Conservation (phyloP, 2,113 vertebrate genomes). For the Raja brachyura region DNA sequence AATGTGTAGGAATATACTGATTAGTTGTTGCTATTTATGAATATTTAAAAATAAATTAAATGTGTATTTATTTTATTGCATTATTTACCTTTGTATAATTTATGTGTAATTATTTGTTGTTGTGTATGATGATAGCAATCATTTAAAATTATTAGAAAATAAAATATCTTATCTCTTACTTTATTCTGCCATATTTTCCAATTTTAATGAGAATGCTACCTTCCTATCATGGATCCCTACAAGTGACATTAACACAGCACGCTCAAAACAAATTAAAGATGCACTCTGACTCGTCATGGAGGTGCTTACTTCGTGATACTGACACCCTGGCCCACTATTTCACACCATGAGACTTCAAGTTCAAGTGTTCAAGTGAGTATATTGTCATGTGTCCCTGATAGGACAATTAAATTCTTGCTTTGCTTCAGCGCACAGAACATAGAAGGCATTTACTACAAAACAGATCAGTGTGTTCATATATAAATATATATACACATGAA, state of each 20-base stretch:
- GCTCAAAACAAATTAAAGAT: background rate
- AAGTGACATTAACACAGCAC: background rate
- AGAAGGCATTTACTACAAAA: too few species aligned
- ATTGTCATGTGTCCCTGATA: too few species aligned
- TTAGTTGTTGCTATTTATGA: background rate
- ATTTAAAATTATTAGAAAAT: background rate
- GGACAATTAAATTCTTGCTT: too few species aligned
- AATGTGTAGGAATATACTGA: background rate
- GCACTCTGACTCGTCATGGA: background rate
- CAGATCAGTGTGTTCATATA: too few species aligned
- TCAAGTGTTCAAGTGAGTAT: too few species aligned
- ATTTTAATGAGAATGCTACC: background rate
- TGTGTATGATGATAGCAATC: background rate
- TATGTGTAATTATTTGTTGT: background rate
- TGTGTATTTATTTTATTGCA: background rate
- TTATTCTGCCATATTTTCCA: background rate
- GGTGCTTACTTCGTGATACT: background rate
- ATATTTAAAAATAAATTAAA: background rate
- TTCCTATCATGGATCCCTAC: background rate
- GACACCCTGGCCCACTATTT: background rate
- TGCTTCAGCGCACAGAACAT: too few species aligned
- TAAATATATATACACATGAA: too few species aligned
- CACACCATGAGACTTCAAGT: background rate
- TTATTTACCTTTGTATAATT: background rate
- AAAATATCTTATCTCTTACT: conserved; percentile 7